Percentiles rank a stretch among this genome's conserved stretches.
These are phyloP conservation scores for Diadema setosum DNA, from an alignment of 35 echinoderm and acorn worm species.

Conservation along the genomic window DNA sequence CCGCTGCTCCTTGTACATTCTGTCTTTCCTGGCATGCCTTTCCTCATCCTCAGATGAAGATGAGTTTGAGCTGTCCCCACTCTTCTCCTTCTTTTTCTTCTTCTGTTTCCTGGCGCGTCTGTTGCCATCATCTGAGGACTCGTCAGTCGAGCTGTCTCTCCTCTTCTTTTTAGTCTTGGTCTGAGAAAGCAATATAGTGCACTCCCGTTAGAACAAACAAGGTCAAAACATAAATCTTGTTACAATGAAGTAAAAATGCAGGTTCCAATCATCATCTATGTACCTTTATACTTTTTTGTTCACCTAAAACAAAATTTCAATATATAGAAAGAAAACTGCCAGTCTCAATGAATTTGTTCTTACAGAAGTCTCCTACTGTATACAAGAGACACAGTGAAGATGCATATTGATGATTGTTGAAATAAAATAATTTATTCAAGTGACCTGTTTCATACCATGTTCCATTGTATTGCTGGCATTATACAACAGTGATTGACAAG, in stretches of 20 bases:
- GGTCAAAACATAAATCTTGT: not conserved
- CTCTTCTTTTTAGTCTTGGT: not conserved
- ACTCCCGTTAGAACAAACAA: too few relatives aligned
- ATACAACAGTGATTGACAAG: too few relatives aligned
- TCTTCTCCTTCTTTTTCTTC: not conserved
- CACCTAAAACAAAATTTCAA: not conserved
- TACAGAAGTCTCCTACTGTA: too few relatives aligned
- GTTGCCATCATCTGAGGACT: not conserved
- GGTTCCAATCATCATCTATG: too few relatives aligned
- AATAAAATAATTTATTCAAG: too few relatives aligned
- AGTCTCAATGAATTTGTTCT: not conserved
- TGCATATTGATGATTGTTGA: too few relatives aligned
- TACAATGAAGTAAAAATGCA: not conserved
- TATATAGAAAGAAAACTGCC: not conserved
- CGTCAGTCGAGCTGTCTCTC: not conserved
- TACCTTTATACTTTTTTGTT: too few relatives aligned
- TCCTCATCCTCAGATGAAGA: not conserved
- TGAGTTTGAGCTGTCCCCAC: not conserved
- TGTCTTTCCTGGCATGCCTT: not conserved
- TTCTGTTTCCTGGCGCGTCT: not conserved
- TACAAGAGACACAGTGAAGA: too few relatives aligned
- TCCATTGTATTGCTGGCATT: too few relatives aligned
- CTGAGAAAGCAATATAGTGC: not conserved
- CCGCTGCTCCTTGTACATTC: not conserved
- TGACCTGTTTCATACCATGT: too few relatives aligned